These are phyloP conservation scores for Iselma pallidipennis DNA, from an alignment of 2,888 invertebrate genomes.

Conservation along the genomic window DNA sequence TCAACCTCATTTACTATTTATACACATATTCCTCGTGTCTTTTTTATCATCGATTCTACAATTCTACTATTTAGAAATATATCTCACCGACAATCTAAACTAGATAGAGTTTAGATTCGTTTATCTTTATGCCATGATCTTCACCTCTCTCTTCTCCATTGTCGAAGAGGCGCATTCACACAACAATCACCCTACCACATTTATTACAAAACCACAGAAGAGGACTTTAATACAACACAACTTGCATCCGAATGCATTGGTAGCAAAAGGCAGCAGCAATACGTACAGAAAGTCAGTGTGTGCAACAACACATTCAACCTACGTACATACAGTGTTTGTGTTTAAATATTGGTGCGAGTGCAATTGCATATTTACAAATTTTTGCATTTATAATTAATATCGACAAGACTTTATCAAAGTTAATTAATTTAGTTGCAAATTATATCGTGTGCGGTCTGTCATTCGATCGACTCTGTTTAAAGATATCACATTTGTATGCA, in stretches of 20 bases:
- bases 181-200: neutral
- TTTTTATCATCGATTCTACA: neutral
- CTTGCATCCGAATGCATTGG: neutral
- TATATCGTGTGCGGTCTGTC: neutral
- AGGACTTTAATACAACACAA: neutral
- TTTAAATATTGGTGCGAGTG: too few relatives aligned
- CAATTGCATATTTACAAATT: too few relatives aligned
- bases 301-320: neutral
- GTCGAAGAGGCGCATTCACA: slow-evolving; percentile 3
- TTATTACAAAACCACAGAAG: neutral
- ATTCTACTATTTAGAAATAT: neutral
- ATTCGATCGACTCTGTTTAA: too few relatives aligned
- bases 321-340: too few relatives aligned
- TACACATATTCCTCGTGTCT: too few relatives aligned
- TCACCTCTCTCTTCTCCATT: slow-evolving; percentile 16
- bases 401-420: too few relatives aligned
- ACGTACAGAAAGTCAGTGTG: neutral
- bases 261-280: neutral
- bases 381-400: too few relatives aligned
- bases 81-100: neutral
- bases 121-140: slow-evolving; percentile 14
- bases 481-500: too few relatives aligned
- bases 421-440: too few relatives aligned
- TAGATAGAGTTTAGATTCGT: slow-evolving; percentile 13
- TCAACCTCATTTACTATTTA: too few relatives aligned